Base-by-base conservation (phyloP, 1,140 invertebrate species). In the Sitophilus oryzae region DNA sequence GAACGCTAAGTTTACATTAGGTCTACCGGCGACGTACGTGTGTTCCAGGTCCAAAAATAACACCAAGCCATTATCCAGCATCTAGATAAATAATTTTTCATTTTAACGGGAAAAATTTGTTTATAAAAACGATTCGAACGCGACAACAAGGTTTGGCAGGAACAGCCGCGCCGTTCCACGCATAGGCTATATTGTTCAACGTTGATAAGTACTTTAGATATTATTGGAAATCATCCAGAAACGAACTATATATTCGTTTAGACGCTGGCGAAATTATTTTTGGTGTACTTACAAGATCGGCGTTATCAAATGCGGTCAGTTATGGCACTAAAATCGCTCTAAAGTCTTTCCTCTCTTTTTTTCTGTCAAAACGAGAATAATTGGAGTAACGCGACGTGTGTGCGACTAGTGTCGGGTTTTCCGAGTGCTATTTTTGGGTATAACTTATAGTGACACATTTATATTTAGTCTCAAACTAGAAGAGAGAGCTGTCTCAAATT, bases 151-250 rank as follows among this genome's bases (percentile, higher is more conserved):
- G 16, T 18, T n/a, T 20, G 15, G 22, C n/a, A 15, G 2, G 1
- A 14, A 14, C 18, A 11, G 23, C 40, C n/a, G 22, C 15, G 20
- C n/a, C 21, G 3, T 6, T 42, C 22, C 42, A 34, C 16, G 11
- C 48, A 22, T 19, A 34, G 30, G 18, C 38, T 9, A 34, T 23
- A 54, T 37, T 23, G 23, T 48, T 45, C 36, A 56, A 66, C 64
- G 64, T 56, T 64, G 61, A 61, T 63, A 55, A 57, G 41, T 55
- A 46, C 59, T 44, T 57, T 49, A 35, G 56, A 57, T 58, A 58
- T 59, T 56, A 57, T 68, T 69, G 67, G 67, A 66, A 42, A 43
- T 49, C 47, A 46, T 65, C 67, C 67, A 69, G 56, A 61, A 59
- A 52, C 42, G 51, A 59, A 61, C 64, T 58, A 62, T 62, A n/a